A percentile compares a stretch with the other conserved stretches of the same genome.
Conservation (phyloP, 2,797 vertebrate genomes). For the Acrossocheilus fasciatus region DNA sequence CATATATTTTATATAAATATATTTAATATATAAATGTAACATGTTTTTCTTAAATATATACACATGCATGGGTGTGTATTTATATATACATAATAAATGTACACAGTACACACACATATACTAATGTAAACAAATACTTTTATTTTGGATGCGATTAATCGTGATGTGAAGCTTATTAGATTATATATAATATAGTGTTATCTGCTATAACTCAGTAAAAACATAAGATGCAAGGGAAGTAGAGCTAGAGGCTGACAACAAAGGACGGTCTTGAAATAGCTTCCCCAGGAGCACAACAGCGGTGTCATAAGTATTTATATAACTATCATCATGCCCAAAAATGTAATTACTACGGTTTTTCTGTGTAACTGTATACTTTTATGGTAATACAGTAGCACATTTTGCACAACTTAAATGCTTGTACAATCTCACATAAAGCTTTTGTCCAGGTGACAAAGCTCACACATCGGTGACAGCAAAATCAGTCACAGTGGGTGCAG, state of each 20-base stretch:
- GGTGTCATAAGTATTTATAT: neutral
- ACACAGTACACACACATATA: too few species aligned
- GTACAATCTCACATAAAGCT: neutral
- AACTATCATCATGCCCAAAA: neutral
- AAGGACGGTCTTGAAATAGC: neutral
- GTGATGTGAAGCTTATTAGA: neutral
- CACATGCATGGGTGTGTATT: too few species aligned
- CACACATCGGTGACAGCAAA: neutral
- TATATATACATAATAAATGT: too few species aligned
- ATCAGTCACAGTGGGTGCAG: neutral
- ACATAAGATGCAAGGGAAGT: neutral
- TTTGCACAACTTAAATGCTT: neutral
- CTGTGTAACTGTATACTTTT: neutral
- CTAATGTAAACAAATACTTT: too few species aligned
- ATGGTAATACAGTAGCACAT: neutral
- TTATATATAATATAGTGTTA: neutral
- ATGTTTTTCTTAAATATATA: too few species aligned
- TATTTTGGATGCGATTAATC: too few species aligned
- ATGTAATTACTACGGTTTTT: neutral
- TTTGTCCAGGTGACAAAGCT: neutral
- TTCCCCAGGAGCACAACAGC: neutral
- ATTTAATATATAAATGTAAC: too few species aligned
- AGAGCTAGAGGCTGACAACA: neutral
- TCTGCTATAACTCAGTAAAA: neutral
- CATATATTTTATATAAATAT: too few species aligned